A percentile compares a stretch with the other conserved stretches of the same genome.
phyloP scores from a whole-genome alignment of 1,140 invertebrate genomes.

The Diploscapter pachys region DNA sequence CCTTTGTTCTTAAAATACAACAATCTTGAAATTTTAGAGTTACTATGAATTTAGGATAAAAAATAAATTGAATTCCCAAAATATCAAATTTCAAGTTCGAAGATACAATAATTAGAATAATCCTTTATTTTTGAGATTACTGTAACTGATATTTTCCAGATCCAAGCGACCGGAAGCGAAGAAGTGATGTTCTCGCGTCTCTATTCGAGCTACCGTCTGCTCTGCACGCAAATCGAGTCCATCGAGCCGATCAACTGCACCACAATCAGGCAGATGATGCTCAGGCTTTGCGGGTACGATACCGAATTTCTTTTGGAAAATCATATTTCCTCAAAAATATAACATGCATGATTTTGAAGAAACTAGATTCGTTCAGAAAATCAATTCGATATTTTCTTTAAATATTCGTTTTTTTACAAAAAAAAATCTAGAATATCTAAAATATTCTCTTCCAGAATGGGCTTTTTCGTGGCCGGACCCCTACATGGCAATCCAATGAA shows the following conservation, averaged over 20 bases:
- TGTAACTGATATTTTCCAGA: background rate
- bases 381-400: background rate
- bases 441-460: slow-evolving; percentile 1
- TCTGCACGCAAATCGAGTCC: slow-evolving; percentile 12
- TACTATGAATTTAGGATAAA: slow-evolving; percentile 4
- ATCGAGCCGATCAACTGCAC: slow-evolving; percentile 3
- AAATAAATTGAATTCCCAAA: slow-evolving; percentile 11
- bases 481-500: no score
- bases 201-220: slow-evolving; percentile 20
- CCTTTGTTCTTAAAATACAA: background rate
- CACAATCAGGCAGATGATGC: slow-evolving; percentile 1
- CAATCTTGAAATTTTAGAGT: background rate
- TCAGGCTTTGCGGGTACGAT: slow-evolving; percentile 10
- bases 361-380: background rate
- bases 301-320: background rate
- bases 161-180: slow-evolving; percentile 13
- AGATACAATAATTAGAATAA: background rate
- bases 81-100: slow-evolving; percentile 12
- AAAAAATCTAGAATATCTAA: slow-evolving; percentile 4
- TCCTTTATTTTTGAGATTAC: background rate
- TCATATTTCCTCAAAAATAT: background rate
- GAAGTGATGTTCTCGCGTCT: slow-evolving; percentile 16
- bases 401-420: background rate
- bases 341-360: background rate
- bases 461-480: background rate